Percentiles rank a stretch among this genome's conserved stretches.
Evolutionary conservation across 2,888 invertebrate genomes (phyloP).

Genomic region (Selenia dentaria): DNA sequence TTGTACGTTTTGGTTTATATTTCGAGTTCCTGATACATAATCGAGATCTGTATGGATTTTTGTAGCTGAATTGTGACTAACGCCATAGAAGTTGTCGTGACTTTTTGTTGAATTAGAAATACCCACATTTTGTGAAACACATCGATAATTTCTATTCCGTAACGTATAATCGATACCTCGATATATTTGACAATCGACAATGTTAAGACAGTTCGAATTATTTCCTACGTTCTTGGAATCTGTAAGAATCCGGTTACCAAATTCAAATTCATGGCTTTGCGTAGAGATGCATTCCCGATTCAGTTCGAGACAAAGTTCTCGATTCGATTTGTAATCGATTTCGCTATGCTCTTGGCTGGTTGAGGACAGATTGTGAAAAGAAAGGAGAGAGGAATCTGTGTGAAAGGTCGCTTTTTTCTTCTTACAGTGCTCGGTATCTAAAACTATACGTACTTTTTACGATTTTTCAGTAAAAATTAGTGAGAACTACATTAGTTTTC

Average conservation of each 20-base stretch:
- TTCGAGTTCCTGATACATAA: neutral
- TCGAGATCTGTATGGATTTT: conserved; percentile 9
- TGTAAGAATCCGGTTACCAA: neutral
- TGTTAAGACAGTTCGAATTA: conserved; percentile 16
- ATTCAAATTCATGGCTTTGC: conserved; percentile 4
- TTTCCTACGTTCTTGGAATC: conserved; percentile 1
- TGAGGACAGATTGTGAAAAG: conserved; percentile 47
- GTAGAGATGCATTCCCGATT: neutral
- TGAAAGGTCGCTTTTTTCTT: conserved; percentile 59
- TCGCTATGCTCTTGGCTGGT: conserved; percentile 24
- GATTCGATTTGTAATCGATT: conserved; percentile 24
- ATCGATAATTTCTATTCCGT: conserved; percentile 3
- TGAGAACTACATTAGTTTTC: no score
- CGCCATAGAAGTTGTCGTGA: neutral
- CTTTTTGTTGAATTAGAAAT: conserved; percentile 2
- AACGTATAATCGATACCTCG: conserved; percentile 24
- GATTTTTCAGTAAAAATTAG: no score
- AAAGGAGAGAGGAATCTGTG: conserved; percentile 52
- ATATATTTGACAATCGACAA: conserved; percentile 19
- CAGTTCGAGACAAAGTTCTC: conserved; percentile 4
- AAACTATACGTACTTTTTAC: no score
- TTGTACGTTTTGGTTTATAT: conserved; percentile 1
- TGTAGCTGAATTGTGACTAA: neutral
- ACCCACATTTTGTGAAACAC: neutral
- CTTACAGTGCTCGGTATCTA: conserved; percentile 46